Percentiles rank a stretch among this genome's conserved stretches.
These are phyloP conservation scores for Clamator glandarius DNA, from an alignment of 2,797 vertebrate genomes.

Conservation along the genomic window DNA sequence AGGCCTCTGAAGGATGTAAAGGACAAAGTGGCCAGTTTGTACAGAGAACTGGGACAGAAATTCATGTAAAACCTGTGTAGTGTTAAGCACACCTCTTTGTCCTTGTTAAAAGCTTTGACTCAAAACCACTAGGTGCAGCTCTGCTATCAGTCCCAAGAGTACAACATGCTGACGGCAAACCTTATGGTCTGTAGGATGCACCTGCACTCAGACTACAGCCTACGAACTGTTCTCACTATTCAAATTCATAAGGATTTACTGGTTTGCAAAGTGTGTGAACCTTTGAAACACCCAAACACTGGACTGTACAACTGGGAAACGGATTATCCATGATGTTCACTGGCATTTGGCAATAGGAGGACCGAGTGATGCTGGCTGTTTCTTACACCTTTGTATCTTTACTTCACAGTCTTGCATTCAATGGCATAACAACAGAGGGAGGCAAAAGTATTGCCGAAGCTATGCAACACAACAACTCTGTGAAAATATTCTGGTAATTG, in stretches of 20 bases:
- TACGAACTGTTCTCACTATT: neutral
- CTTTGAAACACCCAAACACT: neutral
- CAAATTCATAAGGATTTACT: neutral
- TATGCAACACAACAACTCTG: constrained; percentile 81
- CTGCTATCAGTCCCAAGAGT: neutral
- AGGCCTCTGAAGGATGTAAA: neutral
- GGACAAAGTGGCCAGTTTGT: neutral
- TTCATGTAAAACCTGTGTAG: neutral
- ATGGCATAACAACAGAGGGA: constrained; percentile 87
- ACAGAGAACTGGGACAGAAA: neutral
- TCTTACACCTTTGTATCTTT: neutral
- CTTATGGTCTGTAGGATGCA: neutral
- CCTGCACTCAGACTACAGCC: neutral
- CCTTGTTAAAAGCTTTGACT: neutral
- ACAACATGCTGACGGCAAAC: neutral
- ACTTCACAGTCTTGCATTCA: constrained; percentile 86
- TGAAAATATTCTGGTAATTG: constrained; percentile 91
- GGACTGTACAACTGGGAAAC: neutral
- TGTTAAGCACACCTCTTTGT: neutral
- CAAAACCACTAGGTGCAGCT: neutral
- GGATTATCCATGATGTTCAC: neutral
- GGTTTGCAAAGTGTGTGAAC: neutral
- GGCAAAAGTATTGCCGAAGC: constrained; percentile 86
- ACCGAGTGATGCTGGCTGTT: neutral
- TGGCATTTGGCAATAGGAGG: neutral